These are phyloP conservation scores for Heliothis subflexa DNA, from an alignment of 1,140 invertebrate species.

Conservation along the genomic window DNA sequence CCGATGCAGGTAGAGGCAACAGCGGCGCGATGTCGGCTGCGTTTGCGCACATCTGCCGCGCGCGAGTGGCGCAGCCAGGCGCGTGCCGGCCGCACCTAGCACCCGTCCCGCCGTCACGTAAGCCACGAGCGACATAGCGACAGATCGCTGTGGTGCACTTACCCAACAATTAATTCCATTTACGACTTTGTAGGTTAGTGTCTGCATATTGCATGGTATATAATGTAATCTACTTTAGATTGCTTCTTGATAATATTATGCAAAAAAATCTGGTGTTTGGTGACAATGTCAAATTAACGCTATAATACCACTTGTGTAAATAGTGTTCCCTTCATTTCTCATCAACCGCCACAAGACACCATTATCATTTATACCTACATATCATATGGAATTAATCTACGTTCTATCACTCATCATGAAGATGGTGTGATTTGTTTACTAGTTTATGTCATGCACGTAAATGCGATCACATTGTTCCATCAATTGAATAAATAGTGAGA, in stretches of 20 bases:
- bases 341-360: not conserved
- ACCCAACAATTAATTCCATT: not conserved
- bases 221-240: too few species aligned
- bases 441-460: slow-evolving; percentile 20
- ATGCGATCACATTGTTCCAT: not conserved
- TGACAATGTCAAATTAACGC: not conserved
- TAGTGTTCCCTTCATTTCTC: not conserved
- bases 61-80: slow-evolving; percentile 31
- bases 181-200: too few species aligned
- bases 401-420: slow-evolving; percentile 9
- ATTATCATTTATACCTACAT: slow-evolving; percentile 40
- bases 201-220: too few species aligned
- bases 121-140: slow-evolving; percentile 48
- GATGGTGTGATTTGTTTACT: slow-evolving; percentile 26
- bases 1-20: slow-evolving; percentile 47
- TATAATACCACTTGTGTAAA: slow-evolving; percentile 1
- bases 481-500: too few species aligned
- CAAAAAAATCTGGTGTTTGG: too few species aligned
- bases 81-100: slow-evolving; percentile 45
- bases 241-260: too few species aligned
- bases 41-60: slow-evolving; percentile 54
- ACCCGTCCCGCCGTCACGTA: slow-evolving; percentile 41
- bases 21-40: slow-evolving; percentile 35
- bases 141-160: not conserved
- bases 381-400: slow-evolving; percentile 46